These are phyloP conservation scores for Brachycybe producta DNA, from an alignment of 2,888 invertebrate species.

Conservation along the genomic window DNA sequence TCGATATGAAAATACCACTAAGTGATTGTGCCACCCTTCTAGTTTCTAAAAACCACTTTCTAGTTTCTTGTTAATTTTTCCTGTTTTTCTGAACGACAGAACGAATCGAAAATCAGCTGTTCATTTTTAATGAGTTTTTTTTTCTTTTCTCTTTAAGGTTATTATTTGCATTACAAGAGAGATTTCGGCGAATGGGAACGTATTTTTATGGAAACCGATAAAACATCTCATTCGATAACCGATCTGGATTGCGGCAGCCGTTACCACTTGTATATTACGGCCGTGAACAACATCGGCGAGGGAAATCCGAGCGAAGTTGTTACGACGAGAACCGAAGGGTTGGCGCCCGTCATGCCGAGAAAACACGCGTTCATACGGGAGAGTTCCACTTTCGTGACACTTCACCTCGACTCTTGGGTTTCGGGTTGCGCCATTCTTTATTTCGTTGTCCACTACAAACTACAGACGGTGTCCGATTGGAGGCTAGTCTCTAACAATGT, in stretches of 20 bases:
- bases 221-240: constrained; percentile 52
- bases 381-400: constrained; percentile 17
- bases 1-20: too few species aligned
- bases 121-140: not conserved
- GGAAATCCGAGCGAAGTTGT: constrained; percentile 60
- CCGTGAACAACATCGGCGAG: constrained; percentile 71
- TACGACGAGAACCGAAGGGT: constrained; percentile 62
- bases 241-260: constrained; percentile 81
- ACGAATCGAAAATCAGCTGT: too few species aligned
- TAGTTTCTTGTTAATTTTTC: too few species aligned
- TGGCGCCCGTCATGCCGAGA: constrained; percentile 9
- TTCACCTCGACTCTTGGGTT: constrained; percentile 18
- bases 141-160: constrained; percentile 5
- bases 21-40: too few species aligned
- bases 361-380: constrained; percentile 17
- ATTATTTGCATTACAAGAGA: constrained; percentile 76
- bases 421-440: constrained; percentile 71
- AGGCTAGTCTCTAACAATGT: constrained; percentile 21
- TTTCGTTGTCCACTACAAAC: constrained; percentile 88
- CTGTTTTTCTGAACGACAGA: too few species aligned
- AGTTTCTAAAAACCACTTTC: too few species aligned
- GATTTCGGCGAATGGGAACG: constrained; percentile 88
- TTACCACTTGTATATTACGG: constrained; percentile 84
- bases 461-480: constrained; percentile 32
- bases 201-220: constrained; percentile 52